Percentiles rank a stretch among this genome's conserved stretches.
phyloP scores from a whole-genome alignment of 2,113 vertebrate genomes.

The Gymnocephalus cernua region DNA sequence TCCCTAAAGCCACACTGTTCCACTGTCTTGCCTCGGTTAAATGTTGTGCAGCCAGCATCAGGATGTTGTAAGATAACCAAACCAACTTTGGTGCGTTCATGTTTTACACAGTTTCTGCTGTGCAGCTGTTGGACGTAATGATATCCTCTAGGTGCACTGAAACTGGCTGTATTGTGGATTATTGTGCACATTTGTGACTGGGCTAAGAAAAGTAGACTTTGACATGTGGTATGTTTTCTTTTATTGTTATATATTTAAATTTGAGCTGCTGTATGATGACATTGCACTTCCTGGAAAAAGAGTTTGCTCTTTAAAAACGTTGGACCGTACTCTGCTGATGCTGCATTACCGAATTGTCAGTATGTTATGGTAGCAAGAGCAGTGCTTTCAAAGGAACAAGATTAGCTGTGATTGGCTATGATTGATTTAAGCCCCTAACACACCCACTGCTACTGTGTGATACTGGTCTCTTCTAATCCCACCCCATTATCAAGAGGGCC shows the following conservation, averaged over 20 bases:
- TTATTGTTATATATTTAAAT: neutral
- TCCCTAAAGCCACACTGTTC: neutral
- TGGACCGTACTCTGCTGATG: constrained; percentile 3
- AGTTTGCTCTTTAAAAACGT: constrained; percentile 10
- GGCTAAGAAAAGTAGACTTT: neutral
- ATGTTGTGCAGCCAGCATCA: neutral
- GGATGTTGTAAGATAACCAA: constrained; percentile 8
- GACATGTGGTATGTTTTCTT: neutral
- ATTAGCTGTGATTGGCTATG: constrained; percentile 21
- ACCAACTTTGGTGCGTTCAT: neutral
- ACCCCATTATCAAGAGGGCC: constrained; percentile 26
- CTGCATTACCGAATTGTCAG: constrained; percentile 12
- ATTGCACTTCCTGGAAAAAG: neutral
- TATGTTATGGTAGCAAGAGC: neutral
- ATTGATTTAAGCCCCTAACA: constrained; percentile 10
- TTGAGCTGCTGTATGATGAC: neutral
- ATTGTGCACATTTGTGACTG: neutral
- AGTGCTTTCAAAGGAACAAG: constrained; percentile 6
- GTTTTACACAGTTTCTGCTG: neutral
- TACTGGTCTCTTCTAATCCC: constrained; percentile 13
- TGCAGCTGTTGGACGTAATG: neutral
- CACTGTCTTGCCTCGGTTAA: neutral
- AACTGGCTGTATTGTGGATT: neutral
- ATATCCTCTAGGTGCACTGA: neutral
- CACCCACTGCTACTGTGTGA: neutral